Evolutionary conservation across 2,888 invertebrate species (phyloP), one percentile per base, ranked within the genome.

Genomic region (Pyrrhia umbra): DNA sequence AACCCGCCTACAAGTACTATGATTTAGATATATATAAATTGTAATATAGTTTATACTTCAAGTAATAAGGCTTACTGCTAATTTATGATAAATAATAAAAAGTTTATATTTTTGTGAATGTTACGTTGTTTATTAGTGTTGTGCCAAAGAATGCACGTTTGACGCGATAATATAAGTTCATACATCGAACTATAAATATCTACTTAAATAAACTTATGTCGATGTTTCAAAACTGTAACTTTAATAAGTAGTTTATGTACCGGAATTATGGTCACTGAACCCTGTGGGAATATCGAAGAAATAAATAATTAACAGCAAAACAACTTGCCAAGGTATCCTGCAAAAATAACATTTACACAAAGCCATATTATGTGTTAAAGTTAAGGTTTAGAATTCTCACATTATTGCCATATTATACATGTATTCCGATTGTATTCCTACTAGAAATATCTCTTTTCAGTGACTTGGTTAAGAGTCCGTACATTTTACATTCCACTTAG

Each of bases 71-170:
- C 68, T 60, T 73, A 58, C 68, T 73, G 68, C 73, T 72, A 45
- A 51, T 50, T 56, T 63, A 58, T 46, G 15, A 18, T 23, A 46
- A 37, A 37, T 72, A 23, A 40, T 21, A 25, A 50, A 61, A 39
- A 57, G 51, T 56, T 68, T 62, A 67, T 80, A 78, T 78, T 72
- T 80, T 77, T 72, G 60, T 75, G 67, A 69, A 61, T 77, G 61
- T 77, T 77, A 75, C 68, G 57, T 73, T 78, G 70, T 75, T 78
- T 72, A 59, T 74, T 77, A 75, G 66, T 75, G 61, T 77, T 78
- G 85, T 87, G 86, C 86, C 87, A 87, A 87, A 87, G 77, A 82
- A 69, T 59, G 82, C 81, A 83, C 79, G 57, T 65, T 46, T 47
- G 58, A 40, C 23, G 63, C 55, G 40, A 52, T 55, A 30, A 46